Conservation (phyloP, 2,888 invertebrate species). For the Cheilosia vernalis region DNA sequence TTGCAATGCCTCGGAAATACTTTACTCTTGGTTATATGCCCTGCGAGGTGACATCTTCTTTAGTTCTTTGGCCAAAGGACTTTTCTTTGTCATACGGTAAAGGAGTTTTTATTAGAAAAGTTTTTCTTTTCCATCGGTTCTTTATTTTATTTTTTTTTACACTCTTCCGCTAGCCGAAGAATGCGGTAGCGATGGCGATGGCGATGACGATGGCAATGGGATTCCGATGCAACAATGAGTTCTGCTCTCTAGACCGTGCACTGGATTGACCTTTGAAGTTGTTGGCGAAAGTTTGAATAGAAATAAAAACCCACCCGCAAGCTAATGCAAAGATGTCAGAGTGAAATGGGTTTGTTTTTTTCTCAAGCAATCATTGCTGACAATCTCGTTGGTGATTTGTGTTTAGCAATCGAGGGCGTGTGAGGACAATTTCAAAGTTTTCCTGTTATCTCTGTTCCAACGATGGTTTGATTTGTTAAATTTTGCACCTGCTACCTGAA, state of each 20-base stretch:
- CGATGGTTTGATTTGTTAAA: no score
- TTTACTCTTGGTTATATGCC: neutral
- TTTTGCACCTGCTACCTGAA: neutral
- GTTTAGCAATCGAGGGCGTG: conserved; percentile 22
- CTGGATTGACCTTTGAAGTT: conserved; percentile 23
- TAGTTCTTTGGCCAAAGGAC: conserved; percentile 33
- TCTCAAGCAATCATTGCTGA: conserved; percentile 1
- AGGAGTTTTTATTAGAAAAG: conserved; percentile 64
- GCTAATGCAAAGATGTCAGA: conserved; percentile 15
- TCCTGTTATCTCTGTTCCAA: neutral
- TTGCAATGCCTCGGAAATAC: conserved; percentile 12
- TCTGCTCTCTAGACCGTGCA: conserved; percentile 32
- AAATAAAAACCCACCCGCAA: neutral
- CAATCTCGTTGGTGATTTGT: conserved; percentile 7
- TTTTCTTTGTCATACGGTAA: conserved; percentile 32
- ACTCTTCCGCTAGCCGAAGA: conserved; percentile 1
- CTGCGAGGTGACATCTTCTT: conserved; percentile 51
- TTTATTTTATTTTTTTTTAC: conserved; percentile 11
- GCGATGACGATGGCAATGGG: conserved; percentile 11
- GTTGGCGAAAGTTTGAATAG: neutral
- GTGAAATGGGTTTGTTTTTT: conserved; percentile 16
- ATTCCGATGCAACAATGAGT: conserved; percentile 51
- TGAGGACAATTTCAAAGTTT: neutral
- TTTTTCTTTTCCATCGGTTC: conserved; percentile 50
- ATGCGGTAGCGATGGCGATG: neutral